phyloP scores from a whole-genome alignment of 2,888 invertebrate genomes.

The Mythimna impura region DNA sequence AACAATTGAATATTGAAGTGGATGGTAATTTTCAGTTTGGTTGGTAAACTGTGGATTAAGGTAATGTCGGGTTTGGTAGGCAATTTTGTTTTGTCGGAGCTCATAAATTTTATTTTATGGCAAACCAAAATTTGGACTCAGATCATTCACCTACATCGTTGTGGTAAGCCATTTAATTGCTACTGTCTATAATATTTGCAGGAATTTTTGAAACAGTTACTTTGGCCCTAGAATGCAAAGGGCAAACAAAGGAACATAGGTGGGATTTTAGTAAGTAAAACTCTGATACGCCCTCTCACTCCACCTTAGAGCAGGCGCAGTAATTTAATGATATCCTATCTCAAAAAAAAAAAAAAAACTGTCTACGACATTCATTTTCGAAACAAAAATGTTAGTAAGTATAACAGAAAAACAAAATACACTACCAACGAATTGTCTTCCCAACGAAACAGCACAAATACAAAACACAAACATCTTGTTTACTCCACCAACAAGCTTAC shows the following conservation, averaged over 20 bases:
- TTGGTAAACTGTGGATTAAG: slow-evolving; percentile 27
- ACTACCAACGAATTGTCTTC: slow-evolving; percentile 15
- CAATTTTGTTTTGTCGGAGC: neutral
- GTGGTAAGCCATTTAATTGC: neutral
- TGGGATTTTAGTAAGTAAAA: no score
- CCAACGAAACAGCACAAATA: slow-evolving; percentile 28
- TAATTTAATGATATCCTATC: no score
- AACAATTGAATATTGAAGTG: slow-evolving; percentile 52
- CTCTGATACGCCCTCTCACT: no score
- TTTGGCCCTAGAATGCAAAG: no score
- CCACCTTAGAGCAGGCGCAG: no score
- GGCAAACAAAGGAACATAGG: no score
- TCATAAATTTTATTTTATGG: neutral
- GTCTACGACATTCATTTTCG: neutral
- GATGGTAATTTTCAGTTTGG: slow-evolving; percentile 45
- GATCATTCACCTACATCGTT: no score
- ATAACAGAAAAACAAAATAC: slow-evolving; percentile 23
- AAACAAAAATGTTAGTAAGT: slow-evolving; percentile 7
- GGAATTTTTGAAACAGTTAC: no score
- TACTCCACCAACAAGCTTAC: slow-evolving; percentile 38
- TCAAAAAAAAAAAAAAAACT: neutral
- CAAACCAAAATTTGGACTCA: neutral
- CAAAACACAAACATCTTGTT: slow-evolving; percentile 48
- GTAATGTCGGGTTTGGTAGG: slow-evolving; percentile 15
- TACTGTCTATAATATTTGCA: no score